phyloP scores from a whole-genome alignment of 2,113 vertebrate genomes.

The Chunga burmeisteri region DNA sequence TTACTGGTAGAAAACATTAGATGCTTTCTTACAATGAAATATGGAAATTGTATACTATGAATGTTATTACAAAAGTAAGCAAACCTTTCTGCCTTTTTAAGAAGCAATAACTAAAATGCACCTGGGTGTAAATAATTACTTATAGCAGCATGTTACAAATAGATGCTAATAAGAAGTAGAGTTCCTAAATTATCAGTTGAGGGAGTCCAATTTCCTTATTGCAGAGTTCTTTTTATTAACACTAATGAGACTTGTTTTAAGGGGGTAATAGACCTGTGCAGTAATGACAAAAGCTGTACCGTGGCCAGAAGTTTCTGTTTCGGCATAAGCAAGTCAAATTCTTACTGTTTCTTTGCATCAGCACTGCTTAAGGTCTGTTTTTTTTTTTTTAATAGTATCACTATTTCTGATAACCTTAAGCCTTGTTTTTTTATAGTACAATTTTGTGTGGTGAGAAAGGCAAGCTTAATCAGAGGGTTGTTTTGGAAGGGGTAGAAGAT shows the following conservation, averaged over 20 bases:
- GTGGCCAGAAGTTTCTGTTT: neutral
- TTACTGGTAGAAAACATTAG: neutral
- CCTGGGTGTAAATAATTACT: constrained; percentile 40
- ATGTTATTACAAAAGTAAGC: neutral
- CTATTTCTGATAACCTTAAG: neutral
- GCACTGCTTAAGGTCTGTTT: neutral
- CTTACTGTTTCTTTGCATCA: neutral
- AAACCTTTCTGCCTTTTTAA: neutral
- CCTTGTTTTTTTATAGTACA: neutral
- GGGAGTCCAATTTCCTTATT: constrained; percentile 50
- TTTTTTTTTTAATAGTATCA: neutral
- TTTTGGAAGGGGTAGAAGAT: neutral
- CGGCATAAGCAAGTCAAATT: neutral
- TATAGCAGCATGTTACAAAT: constrained; percentile 40
- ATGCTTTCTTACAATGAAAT: neutral
- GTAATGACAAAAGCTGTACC: neutral
- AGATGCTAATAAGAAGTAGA: constrained; percentile 16
- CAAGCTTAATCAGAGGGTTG: neutral
- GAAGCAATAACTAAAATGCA: neutral
- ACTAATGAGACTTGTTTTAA: constrained; percentile 19
- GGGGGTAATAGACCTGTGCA: neutral
- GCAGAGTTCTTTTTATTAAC: neutral
- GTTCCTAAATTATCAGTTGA: constrained; percentile 36
- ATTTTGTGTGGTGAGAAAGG: neutral
- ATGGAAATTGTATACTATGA: neutral